Percentiles rank a stretch among this genome's conserved stretches.
Evolutionary conservation across 2,113 vertebrate genomes (phyloP).

Genomic region (Ceyx margarethae): DNA sequence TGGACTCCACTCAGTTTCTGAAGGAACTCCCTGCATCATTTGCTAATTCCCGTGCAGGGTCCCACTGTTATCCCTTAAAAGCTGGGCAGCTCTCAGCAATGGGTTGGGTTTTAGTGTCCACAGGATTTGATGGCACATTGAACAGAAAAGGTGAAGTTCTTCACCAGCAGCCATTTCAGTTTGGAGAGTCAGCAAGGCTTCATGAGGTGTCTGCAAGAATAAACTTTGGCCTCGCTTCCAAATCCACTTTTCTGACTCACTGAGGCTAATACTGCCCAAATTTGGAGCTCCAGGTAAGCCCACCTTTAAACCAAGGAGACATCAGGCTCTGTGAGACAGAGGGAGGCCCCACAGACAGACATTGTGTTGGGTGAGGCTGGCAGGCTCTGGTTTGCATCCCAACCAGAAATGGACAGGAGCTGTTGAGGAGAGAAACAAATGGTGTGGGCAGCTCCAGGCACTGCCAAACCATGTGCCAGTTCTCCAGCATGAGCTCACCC

Average conservation of each 20-base stretch:
- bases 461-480: background rate
- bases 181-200: background rate
- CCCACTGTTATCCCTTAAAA: background rate
- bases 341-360: background rate
- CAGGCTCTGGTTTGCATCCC: background rate
- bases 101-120: background rate
- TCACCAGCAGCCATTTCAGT: background rate
- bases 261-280: background rate
- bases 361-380: background rate
- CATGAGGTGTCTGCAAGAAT: background rate
- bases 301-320: background rate
- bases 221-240: background rate
- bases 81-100: background rate
- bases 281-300: background rate
- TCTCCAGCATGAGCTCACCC: background rate
- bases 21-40: background rate
- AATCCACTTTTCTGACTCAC: background rate
- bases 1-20: background rate
- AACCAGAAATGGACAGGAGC: background rate
- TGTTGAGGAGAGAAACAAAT: background rate
- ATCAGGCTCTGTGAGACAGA: background rate
- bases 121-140: background rate
- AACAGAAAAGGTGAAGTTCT: background rate
- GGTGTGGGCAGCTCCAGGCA: too few species aligned
- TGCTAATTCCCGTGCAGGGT: background rate